Evolutionary conservation across 1,140 invertebrate species (phyloP).

Genomic region (Drosophila equinoxialis): DNA sequence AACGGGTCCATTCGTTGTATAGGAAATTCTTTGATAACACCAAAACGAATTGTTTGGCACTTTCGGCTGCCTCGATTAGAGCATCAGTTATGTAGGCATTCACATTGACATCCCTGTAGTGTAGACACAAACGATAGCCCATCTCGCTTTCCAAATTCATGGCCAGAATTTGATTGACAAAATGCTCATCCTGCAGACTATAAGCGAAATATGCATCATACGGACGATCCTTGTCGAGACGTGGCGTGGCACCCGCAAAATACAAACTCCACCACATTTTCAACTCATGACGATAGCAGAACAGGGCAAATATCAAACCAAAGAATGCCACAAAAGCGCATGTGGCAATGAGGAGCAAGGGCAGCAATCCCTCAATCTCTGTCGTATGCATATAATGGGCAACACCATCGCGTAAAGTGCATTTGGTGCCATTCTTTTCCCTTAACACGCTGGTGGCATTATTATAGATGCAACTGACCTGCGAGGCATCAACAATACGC

Average conservation of each 20-base stretch:
- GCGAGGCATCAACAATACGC: conserved; percentile 89
- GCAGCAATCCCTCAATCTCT: conserved; percentile 91
- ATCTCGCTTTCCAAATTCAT: conserved; percentile 91
- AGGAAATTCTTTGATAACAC: conserved; percentile 96
- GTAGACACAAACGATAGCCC: conserved; percentile 91
- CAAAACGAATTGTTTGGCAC: conserved; percentile 94
- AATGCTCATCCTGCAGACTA: conserved; percentile 94
- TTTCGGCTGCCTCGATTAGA: conserved; percentile 95
- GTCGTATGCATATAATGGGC: conserved; percentile 89
- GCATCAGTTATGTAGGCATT: conserved; percentile 93
- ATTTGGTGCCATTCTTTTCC: conserved; percentile 88
- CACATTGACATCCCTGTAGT: conserved; percentile 93
- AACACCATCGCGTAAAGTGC: conserved; percentile 87
- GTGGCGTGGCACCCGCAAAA: conserved; percentile 84
- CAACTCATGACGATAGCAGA: conserved; percentile 92
- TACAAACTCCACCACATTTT: conserved; percentile 87
- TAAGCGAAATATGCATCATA: conserved; percentile 97
- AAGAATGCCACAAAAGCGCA: conserved; percentile 89
- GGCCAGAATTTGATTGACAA: conserved; percentile 93
- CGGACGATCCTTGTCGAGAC: conserved; percentile 91
- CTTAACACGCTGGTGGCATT: conserved; percentile 86
- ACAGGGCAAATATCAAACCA: conserved; percentile 88
- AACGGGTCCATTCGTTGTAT: conserved; percentile 96
- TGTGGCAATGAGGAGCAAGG: conserved; percentile 89
- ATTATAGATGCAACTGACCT: conserved; percentile 88